phyloP scores from a whole-genome alignment of 2,113 vertebrate genomes.

The Tonatia bakeri region DNA sequence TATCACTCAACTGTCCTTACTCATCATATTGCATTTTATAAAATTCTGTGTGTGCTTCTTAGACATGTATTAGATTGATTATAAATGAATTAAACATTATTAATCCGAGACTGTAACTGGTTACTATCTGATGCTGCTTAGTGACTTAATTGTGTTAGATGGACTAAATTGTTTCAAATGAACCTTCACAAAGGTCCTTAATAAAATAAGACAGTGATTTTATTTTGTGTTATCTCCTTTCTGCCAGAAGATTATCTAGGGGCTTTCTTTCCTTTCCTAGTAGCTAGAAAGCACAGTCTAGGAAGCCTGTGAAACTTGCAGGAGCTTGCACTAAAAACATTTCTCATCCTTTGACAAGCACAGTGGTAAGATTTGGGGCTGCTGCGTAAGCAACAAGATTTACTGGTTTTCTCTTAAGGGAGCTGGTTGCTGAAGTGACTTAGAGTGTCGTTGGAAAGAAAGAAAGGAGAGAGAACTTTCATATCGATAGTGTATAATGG shows the following conservation, averaged over 20 bases:
- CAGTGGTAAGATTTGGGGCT: slow-evolving; percentile 46
- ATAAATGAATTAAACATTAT: slow-evolving; percentile 59
- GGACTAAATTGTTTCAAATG: slow-evolving; percentile 72
- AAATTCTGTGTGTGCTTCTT: slow-evolving; percentile 5
- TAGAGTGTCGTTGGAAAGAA: slow-evolving; percentile 52
- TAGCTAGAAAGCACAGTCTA: slow-evolving; percentile 61
- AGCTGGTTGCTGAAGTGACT: slow-evolving; percentile 62
- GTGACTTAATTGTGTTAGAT: slow-evolving; percentile 72
- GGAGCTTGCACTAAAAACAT: slow-evolving; percentile 54
- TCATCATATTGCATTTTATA: slow-evolving; percentile 3
- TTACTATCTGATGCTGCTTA: slow-evolving; percentile 48
- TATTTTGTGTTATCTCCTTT: slow-evolving; percentile 63
- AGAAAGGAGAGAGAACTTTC: slow-evolving; percentile 32
- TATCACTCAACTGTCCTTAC: slow-evolving; percentile 33
- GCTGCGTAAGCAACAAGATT: slow-evolving; percentile 60
- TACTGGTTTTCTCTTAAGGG: slow-evolving; percentile 65
- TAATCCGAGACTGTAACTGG: slow-evolving; percentile 60
- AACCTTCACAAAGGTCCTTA: slow-evolving; percentile 68
- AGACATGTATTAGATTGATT: slow-evolving; percentile 37
- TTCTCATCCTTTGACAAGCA: slow-evolving; percentile 60
- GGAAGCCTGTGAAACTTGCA: slow-evolving; percentile 57
- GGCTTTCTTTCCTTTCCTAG: slow-evolving; percentile 62
- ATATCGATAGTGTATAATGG: slow-evolving; percentile 24
- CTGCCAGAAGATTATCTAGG: slow-evolving; percentile 64
- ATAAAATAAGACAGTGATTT: slow-evolving; percentile 71